Evolutionary conservation across 2,888 invertebrate genomes (phyloP).

Genomic region (Tipula unca): DNA sequence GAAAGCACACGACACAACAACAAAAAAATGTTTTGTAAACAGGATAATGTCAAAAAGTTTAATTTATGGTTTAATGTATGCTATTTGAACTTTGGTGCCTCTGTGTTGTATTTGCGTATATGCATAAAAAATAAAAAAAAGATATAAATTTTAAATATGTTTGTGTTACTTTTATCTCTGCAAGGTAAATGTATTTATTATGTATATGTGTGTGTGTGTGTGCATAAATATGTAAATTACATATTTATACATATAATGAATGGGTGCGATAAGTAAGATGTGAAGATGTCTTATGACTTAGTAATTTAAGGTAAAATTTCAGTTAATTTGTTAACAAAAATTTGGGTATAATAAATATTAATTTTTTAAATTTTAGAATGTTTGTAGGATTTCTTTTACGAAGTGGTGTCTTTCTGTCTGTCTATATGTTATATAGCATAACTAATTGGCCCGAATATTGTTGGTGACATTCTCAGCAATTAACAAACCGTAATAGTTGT

Average conservation of each 20-base stretch:
- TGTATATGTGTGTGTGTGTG: neutral
- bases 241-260: no score
- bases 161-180: neutral
- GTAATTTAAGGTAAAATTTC: neutral
- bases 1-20: neutral
- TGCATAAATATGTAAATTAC: neutral
- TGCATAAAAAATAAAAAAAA: neutral
- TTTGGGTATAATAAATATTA: neutral
- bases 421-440: no score
- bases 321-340: neutral
- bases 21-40: neutral
- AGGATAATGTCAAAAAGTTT: neutral
- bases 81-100: neutral
- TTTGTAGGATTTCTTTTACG: no score
- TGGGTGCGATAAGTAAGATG: neutral
- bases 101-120: neutral
- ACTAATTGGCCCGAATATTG: no score
- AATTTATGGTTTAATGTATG: slow-evolving; percentile 14
- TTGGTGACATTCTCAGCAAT: no score
- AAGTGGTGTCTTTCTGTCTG: no score
- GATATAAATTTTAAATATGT: neutral
- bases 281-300: neutral
- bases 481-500: no score
- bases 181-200: neutral
- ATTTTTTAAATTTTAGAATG: neutral